A percentile compares a stretch with the other conserved stretches of the same genome.
Conservation (phyloP, 2,888 invertebrate species). For the Caradrina clavipalpis region DNA sequence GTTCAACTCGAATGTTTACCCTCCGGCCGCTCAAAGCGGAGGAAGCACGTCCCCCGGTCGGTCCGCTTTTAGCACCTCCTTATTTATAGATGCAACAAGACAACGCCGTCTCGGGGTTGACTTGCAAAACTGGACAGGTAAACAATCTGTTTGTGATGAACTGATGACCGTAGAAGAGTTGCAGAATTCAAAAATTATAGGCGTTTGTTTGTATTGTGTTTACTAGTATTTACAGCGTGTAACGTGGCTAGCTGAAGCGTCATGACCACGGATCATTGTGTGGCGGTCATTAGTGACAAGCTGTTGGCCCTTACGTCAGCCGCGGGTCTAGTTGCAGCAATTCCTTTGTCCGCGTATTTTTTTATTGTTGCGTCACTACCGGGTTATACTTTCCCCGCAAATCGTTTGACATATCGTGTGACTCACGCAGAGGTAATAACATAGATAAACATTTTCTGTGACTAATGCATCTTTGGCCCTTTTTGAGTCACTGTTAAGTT, state of each 20-base stretch:
- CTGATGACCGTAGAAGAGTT: slow-evolving; percentile 69
- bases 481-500: slow-evolving; percentile 63
- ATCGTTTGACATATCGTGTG: slow-evolving; percentile 75
- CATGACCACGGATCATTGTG: slow-evolving; percentile 69
- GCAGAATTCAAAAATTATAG: background rate
- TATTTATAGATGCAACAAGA: slow-evolving; percentile 89
- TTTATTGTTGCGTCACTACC: slow-evolving; percentile 88
- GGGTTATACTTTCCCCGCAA: slow-evolving; percentile 87
- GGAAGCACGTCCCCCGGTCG: slow-evolving; percentile 88
- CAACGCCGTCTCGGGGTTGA: slow-evolving; percentile 80
- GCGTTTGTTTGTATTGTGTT: slow-evolving; percentile 39
- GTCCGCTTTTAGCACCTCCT: slow-evolving; percentile 90
- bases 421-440: slow-evolving; percentile 78
- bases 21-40: slow-evolving; percentile 88
- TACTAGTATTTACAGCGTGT: slow-evolving; percentile 50
- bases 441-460: slow-evolving; percentile 78
- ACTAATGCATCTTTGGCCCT: slow-evolving; percentile 68
- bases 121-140: slow-evolving; percentile 87
- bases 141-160: slow-evolving; percentile 76
- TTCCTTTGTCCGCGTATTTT: slow-evolving; percentile 88
- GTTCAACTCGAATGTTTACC: slow-evolving; percentile 86
- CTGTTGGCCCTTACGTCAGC: slow-evolving; percentile 80
- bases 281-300: slow-evolving; percentile 78
- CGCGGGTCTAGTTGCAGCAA: slow-evolving; percentile 77
- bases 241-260: slow-evolving; percentile 56